Evolutionary conservation across 2,888 invertebrate species (phyloP).

Genomic region (Pachliopta kotzebuea): DNA sequence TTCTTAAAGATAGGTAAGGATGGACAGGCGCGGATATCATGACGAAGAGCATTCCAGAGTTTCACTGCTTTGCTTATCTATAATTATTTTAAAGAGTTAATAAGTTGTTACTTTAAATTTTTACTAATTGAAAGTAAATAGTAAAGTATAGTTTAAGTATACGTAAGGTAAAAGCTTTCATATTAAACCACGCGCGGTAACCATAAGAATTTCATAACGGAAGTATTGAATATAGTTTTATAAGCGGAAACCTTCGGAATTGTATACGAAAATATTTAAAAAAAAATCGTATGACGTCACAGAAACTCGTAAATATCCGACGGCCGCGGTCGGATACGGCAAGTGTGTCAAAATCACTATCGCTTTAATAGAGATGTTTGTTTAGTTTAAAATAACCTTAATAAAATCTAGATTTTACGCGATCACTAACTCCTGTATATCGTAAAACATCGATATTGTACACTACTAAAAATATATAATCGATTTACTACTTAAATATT

Average conservation of each 20-base stretch:
- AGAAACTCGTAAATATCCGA: conserved; percentile 19
- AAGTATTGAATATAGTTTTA: conserved; percentile 14
- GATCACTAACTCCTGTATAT: not conserved
- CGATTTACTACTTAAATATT: conserved; percentile 7
- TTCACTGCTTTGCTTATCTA: no score
- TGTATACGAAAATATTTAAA: not conserved
- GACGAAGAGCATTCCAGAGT: no score
- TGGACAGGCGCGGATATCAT: no score
- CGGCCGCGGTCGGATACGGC: conserved; percentile 12
- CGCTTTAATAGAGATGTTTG: conserved; percentile 23
- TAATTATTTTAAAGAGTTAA: no score
- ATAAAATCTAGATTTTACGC: conserved; percentile 14
- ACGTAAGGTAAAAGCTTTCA: no score
- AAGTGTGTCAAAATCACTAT: conserved; percentile 20
- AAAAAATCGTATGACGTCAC: conserved; percentile 21
- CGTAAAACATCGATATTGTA: conserved; percentile 1
- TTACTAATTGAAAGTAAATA: no score
- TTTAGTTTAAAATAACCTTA: conserved; percentile 5
- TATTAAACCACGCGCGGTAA: no score
- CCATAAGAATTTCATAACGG: not conserved
- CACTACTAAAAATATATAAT: conserved; percentile 6
- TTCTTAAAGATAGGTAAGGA: no score
- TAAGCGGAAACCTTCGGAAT: conserved; percentile 12
- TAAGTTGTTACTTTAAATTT: no score
- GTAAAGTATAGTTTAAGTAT: no score